Evolutionary conservation across 2,113 vertebrate genomes (phyloP), one percentile per base, ranked within the genome.

Genomic region (Cololabis saira): DNA sequence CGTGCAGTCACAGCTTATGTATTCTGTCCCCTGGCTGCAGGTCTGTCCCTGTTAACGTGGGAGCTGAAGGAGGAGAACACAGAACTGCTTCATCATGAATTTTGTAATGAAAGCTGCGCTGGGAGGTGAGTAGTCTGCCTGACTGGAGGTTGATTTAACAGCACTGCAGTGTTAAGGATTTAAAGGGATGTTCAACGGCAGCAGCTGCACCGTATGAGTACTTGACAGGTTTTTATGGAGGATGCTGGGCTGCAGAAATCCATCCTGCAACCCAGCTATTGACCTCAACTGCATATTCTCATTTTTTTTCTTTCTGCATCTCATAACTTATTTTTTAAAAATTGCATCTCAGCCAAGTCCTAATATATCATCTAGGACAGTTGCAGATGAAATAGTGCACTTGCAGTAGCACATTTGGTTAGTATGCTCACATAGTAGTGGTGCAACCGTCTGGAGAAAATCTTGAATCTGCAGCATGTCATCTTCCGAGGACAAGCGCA

Each of bases 41-140:
- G 79, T 88, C 81, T 74, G 61, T 69, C 79, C 70, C 74, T 41
- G 76, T 75, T 68, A 84, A 81, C 82, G 62, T 74, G 74, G 82
- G 67, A 55, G 66, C 61, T 67, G 76, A 84, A 71, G 78, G 73
- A 84, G 69, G 70, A 78, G 71, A 82, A 79, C 76, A 75, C 78
- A 87, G 80, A 91, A 88, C 73, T 88, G 87, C 89, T 80, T 87
- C 89, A 88, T 88, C 90, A 92, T 92, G 90, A 92, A 92, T 91
- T 92, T 91, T 89, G 82, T 92, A 87, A 92, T 92, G 90, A 92
- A 92, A 87, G 88, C 90, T 78, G 90, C 90, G 30, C 4, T 92
- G 85, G 90, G 90, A 91, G 90, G 90, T 92, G 74, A 91, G 90
- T 92, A 48, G 77, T 76, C 71, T 53, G 68, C 61, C 18, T 54